These are phyloP conservation scores for Lampris incognitus DNA, from an alignment of 2,113 vertebrate genomes.

Conservation along the genomic window DNA sequence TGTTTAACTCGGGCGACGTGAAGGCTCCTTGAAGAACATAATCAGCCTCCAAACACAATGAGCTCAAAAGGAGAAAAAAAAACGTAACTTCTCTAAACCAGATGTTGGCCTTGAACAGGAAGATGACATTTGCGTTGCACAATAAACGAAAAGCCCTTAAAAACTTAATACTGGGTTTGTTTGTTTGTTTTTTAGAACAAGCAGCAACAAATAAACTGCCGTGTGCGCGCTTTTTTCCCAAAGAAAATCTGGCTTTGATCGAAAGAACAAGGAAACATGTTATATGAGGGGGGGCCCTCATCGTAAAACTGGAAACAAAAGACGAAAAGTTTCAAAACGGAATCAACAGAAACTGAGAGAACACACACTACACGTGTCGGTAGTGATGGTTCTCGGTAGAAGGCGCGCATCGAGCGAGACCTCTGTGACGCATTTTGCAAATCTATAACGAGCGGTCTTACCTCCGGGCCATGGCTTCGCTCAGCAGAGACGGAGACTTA, in stretches of 20 bases:
- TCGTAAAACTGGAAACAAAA: not conserved
- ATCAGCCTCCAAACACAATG: too few relatives aligned
- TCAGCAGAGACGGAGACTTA: not conserved
- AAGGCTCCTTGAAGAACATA: too few relatives aligned
- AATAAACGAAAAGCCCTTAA: not conserved
- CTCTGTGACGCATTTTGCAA: not conserved
- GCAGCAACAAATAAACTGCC: not conserved
- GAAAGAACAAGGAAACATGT: not conserved
- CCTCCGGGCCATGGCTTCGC: conserved; percentile 59
- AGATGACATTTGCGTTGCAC: too few relatives aligned
- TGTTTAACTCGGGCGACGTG: too few relatives aligned
- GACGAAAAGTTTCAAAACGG: not conserved
- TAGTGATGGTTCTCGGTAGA: too few relatives aligned
- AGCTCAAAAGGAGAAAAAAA: too few relatives aligned
- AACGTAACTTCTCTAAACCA: too few relatives aligned
- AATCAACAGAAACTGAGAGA: too few relatives aligned
- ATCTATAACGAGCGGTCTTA: conserved; percentile 8
- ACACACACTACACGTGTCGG: too few relatives aligned
- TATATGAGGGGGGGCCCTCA: too few relatives aligned
- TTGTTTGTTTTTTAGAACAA: not conserved
- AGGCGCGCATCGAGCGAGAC: too few relatives aligned
- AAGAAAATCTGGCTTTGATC: not conserved
- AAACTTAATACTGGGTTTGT: not conserved
- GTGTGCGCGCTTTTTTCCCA: not conserved
- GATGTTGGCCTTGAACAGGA: not conserved